phyloP scores from a whole-genome alignment of 2,888 invertebrate species.

The Notocelia uddmanniana region DNA sequence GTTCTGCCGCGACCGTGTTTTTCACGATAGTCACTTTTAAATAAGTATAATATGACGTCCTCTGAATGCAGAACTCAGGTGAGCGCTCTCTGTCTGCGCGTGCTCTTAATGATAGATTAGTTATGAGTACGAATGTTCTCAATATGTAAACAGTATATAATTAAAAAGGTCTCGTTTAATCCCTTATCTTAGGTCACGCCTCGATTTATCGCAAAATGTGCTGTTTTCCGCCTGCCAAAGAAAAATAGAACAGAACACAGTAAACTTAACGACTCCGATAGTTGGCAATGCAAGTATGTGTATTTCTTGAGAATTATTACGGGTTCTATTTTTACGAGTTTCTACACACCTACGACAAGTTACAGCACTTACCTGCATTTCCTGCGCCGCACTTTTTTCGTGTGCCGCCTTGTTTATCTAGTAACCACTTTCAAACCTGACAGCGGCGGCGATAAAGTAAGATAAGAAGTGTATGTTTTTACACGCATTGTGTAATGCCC shows the following conservation, averaged over 20 bases:
- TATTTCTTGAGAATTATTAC: constrained; percentile 54
- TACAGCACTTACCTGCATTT: constrained; percentile 61
- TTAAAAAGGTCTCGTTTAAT: constrained; percentile 47
- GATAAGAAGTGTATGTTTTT: constrained; percentile 35
- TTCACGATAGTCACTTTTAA: no score
- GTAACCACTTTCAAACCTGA: constrained; percentile 37
- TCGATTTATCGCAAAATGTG: constrained; percentile 50
- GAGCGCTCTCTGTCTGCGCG: no score
- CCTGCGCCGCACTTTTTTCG: constrained; percentile 58
- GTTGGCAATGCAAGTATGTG: constrained; percentile 4
- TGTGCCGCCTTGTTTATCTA: constrained; percentile 34
- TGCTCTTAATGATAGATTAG: neutral
- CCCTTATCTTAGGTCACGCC: constrained; percentile 50
- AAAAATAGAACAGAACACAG: constrained; percentile 34
- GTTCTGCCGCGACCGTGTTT: no score
- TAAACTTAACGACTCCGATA: constrained; percentile 30
- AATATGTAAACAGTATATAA: constrained; percentile 16
- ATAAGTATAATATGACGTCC: no score
- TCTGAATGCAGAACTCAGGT: no score
- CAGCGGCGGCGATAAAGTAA: constrained; percentile 35
- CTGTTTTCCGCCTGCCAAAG: constrained; percentile 47
- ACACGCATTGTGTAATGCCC: constrained; percentile 12
- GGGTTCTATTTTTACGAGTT: constrained; percentile 56
- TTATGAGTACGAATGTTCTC: constrained; percentile 10
- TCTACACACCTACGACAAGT: constrained; percentile 63